phyloP scores from a whole-genome alignment of 1,140 invertebrate genomes.

The Bombus difficillimus region DNA sequence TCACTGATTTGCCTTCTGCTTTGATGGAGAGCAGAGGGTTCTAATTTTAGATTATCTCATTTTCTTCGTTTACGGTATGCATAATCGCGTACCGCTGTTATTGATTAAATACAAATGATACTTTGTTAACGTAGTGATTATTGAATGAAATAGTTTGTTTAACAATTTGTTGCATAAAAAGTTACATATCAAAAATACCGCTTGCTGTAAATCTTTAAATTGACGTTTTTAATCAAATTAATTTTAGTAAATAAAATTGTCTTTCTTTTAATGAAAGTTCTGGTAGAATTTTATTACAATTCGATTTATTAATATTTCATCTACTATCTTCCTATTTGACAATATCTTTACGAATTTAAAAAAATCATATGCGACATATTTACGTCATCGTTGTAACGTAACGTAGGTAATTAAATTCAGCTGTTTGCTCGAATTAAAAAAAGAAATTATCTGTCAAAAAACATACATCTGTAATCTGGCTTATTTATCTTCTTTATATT shows the following conservation, averaged over 20 bases:
- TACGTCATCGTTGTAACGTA: too few species aligned
- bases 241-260: too few species aligned
- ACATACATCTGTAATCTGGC: background rate
- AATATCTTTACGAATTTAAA: background rate
- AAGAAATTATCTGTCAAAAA: background rate
- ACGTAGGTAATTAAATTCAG: too few species aligned
- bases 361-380: background rate
- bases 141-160: background rate
- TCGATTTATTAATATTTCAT: too few species aligned
- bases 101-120: background rate
- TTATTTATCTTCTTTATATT: background rate
- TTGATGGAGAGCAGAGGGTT: background rate
- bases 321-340: too few species aligned
- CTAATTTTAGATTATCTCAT: background rate
- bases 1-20: background rate
- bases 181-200: background rate
- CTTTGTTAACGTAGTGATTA: background rate
- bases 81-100: background rate
- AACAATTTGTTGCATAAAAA: background rate
- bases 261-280: too few species aligned
- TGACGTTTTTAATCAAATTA: too few species aligned
- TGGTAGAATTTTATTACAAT: too few species aligned
- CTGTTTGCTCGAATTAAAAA: background rate
- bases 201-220: too few species aligned
- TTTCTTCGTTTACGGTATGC: background rate